These are phyloP conservation scores for Tupiocoris notatus DNA, from an alignment of 2,888 invertebrate species.

Conservation along the genomic window DNA sequence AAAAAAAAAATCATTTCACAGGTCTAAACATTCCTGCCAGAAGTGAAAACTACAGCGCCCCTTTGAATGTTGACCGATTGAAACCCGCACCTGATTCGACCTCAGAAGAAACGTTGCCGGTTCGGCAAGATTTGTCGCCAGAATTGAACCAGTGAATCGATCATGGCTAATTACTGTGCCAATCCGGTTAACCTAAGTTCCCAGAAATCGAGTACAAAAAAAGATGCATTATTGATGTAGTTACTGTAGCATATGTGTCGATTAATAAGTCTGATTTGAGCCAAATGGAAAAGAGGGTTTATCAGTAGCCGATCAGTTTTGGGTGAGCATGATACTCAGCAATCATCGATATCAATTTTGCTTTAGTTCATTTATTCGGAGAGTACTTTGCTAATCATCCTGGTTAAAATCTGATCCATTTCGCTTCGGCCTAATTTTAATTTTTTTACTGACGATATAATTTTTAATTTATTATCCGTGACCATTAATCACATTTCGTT, in stretches of 20 bases:
- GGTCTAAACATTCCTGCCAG: conserved; percentile 32
- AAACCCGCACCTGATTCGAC: background rate
- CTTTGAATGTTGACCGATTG: conserved; percentile 20
- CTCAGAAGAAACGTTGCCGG: background rate
- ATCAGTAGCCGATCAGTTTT: background rate
- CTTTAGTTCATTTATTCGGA: too few species aligned
- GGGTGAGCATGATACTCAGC: too few species aligned
- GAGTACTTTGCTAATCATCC: too few species aligned
- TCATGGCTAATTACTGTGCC: conserved; percentile 6
- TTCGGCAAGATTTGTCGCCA: conserved; percentile 9
- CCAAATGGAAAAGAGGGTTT: conserved; percentile 9
- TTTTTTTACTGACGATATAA: too few species aligned
- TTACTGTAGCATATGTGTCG: background rate
- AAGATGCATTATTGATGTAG: background rate
- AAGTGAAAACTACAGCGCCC: conserved; percentile 27
- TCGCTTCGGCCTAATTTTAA: too few species aligned
- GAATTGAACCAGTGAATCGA: conserved; percentile 9
- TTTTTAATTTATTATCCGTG: too few species aligned
- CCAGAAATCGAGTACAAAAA: background rate
- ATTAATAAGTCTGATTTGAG: conserved; percentile 28
- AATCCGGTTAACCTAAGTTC: background rate
- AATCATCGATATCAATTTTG: too few species aligned
- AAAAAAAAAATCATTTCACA: background rate
- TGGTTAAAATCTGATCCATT: too few species aligned
- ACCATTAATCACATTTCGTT: too few species aligned